These are phyloP conservation scores for Mirounga angustirostris DNA, from an alignment of 2,113 vertebrate genomes.

Conservation along the genomic window DNA sequence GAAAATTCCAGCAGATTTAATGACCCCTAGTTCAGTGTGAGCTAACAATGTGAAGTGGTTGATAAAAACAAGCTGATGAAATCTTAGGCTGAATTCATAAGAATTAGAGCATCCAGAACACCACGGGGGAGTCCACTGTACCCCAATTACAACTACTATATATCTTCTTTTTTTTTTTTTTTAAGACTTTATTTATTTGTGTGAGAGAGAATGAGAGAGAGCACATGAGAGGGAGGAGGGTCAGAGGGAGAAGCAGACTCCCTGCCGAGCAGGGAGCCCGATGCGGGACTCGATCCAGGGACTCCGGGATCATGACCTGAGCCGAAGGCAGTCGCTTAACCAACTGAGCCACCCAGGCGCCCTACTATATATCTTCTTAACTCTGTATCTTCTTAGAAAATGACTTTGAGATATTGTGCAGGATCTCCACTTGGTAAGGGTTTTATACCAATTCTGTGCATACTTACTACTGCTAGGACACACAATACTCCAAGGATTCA, in stretches of 20 bases:
- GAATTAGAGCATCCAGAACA: background rate
- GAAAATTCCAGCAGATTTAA: background rate
- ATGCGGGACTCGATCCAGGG: no score
- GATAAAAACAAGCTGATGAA: slow-evolving; percentile 15
- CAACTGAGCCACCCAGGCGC: no score
- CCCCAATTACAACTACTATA: background rate
- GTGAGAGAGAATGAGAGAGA: no score
- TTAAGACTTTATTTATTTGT: no score
- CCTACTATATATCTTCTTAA: background rate
- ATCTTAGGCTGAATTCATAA: background rate
- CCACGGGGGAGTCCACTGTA: background rate
- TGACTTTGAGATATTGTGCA: background rate
- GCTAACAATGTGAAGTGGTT: background rate
- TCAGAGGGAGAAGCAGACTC: no score
- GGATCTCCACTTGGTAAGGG: background rate
- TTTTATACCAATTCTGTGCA: background rate
- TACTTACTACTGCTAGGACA: background rate
- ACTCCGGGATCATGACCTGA: no score
- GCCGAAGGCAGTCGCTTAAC: no score
- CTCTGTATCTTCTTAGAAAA: background rate
- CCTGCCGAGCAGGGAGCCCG: no score
- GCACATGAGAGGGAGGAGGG: no score
- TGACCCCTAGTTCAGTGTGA: background rate
- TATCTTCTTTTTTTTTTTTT: no score
- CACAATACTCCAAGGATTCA: background rate